Base-by-base conservation (phyloP, 2,888 invertebrate species). In the Trissoscelio sp. region DNA sequence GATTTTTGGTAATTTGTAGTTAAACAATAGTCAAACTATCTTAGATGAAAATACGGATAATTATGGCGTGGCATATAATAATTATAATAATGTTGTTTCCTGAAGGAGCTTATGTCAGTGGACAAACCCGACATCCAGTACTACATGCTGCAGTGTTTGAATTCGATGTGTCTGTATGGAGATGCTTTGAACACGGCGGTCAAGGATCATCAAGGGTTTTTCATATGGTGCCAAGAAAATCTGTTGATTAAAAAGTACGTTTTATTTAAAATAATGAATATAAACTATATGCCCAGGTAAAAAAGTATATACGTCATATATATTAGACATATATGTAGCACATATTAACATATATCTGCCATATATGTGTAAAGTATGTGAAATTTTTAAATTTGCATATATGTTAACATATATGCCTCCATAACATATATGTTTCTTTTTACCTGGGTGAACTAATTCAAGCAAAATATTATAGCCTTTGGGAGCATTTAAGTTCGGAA, bases 171-270 rank as follows among this genome's bases (percentile, higher is more conserved):
- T 72, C 93, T 99, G 20, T 97, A 99, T 89, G 98, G 98, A 0
- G 99, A 99, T 90, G 97, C 98, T n/a, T 93, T 97, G 84, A 94
- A 94, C 12, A 95, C 95, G 88, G 96, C 97, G 0, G 94, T 97
- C 0, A 95, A 96, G 78, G 98, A 98, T 87, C 97, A 99, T 88
- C 94, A 96, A 85, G 97, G 97, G 66, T 97, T 98, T 92, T 96
- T 99, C 78, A 97, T 98, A 86, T 98, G 98, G 97, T 97, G 97
- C 84, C 98, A 99, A 91, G 98, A 98, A 92, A 98, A 98, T 91
- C 92, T 98, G 37, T 93, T 99, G 2, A 97, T 99, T 81, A 97
- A 97, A 89, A 97, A 97, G 97, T 97, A 75, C 24, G 24, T 24
- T 24, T 6, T 24, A 24, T 24, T 24, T 24, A 6, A 24, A 24